A percentile compares a stretch with the other conserved stretches of the same genome.
Evolutionary conservation across 2,888 invertebrate species (phyloP).

Genomic region (Andrena trimmerana): DNA sequence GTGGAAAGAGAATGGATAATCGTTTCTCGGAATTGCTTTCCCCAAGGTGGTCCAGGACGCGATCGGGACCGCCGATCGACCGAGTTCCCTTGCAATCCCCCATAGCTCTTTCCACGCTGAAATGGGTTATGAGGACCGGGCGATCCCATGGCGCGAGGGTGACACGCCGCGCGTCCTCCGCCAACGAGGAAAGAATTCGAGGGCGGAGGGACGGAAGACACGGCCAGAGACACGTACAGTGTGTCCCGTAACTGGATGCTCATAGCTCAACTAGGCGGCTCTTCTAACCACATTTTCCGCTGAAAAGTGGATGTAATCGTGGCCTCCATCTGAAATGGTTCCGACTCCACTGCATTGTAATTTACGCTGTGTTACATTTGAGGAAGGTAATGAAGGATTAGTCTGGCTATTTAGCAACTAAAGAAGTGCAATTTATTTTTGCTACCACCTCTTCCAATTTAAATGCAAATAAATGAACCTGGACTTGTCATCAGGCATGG

Average conservation of each 20-base stretch:
- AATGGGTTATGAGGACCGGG: conserved; percentile 72
- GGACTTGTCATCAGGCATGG: background rate
- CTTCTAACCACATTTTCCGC: too few species aligned
- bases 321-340: too few species aligned
- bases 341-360: too few species aligned
- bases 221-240: conserved; percentile 4
- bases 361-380: too few species aligned
- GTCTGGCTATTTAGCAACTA: background rate
- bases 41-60: background rate
- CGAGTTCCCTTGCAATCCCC: conserved; percentile 43
- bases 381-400: too few species aligned
- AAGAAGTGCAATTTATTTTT: background rate
- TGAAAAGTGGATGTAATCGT: too few species aligned
- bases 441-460: too few species aligned
- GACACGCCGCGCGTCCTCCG: conserved; percentile 40
- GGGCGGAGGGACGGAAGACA: conserved; percentile 39
- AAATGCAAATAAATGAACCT: too few species aligned
- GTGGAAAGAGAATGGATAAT: background rate
- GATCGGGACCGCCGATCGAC: conserved; percentile 21
- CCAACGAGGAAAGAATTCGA: conserved; percentile 60
- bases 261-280: background rate
- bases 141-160: conserved; percentile 55
- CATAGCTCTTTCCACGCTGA: conserved; percentile 44
- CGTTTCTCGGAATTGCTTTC: conserved; percentile 17
- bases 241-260: background rate